Evolutionary conservation across 2,888 invertebrate species (phyloP), one percentile per base, ranked within the genome.

Genomic region (Dermolepida albohirtum): DNA sequence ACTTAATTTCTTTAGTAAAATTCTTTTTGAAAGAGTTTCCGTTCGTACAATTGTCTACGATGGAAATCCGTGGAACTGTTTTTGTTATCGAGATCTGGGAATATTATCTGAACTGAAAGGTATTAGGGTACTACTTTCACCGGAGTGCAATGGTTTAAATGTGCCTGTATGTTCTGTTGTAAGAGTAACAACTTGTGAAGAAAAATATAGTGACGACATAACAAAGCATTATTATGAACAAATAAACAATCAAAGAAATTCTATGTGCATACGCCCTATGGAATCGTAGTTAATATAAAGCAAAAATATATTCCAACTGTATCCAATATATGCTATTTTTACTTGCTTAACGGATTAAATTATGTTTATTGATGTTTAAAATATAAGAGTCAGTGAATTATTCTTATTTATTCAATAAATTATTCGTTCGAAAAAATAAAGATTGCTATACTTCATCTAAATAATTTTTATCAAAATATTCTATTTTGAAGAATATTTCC

Each of bases 11-110:
- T 17, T 68, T n/a, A 34, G 14, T 17, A 41, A 12, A 17, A n/a
- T n/a, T 10, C 40, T 68, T 8, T 50, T 64, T 11, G 14, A 16
- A 6, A 63, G 14, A 29, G 8, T 64, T 10, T 34, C 16, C 2
- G 22, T 68, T 14, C 7, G 27, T 16, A 49, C 16, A 16, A 29
- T 68, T 10, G 49, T 29, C 22, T 41, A 64, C 12, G 68, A 68
- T 40, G 68, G 68, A 17, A 68, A 68, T 49, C 68, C 68, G 5
- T 64, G 54, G 64, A 47, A 68, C 22, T 68, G 68, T 41, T 55
- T 34, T 16, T 68, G 68, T 29, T 52, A n/a, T 10, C 55, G 64
- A n/a, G 40, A 57, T 16, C 22, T 52, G 17, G 14, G 51, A 10
- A 54, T 39, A 29, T 43, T 52, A 5, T 17, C 52, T 6, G 54